Evolutionary conservation across 2,113 vertebrate genomes (phyloP).

Genomic region (Platichthys stellatus): DNA sequence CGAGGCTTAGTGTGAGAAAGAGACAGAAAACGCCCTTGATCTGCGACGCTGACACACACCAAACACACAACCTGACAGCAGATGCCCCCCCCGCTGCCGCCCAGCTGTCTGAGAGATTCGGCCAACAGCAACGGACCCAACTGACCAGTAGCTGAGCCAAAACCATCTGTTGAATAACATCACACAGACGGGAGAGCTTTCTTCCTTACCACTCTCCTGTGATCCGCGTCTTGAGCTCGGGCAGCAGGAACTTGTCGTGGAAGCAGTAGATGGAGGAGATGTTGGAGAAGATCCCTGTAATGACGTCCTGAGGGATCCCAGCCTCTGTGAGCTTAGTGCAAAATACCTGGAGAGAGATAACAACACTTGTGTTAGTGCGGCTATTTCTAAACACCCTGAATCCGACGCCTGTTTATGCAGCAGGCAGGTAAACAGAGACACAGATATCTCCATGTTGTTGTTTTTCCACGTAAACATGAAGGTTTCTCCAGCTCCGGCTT

Average conservation of each 20-base stretch:
- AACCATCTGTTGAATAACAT: not conserved
- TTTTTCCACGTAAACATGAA: not conserved
- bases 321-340: slow-evolving; percentile 91
- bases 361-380: not conserved
- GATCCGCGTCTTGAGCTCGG: slow-evolving; percentile 92
- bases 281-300: slow-evolving; percentile 97
- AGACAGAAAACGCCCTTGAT: slow-evolving; percentile 18
- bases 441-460: slow-evolving; percentile 3
- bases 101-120: slow-evolving; percentile 36
- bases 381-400: slow-evolving; percentile 7
- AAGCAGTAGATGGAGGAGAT: slow-evolving; percentile 98
- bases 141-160: not conserved
- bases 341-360: slow-evolving; percentile 86
- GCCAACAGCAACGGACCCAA: slow-evolving; percentile 19
- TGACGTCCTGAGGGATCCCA: slow-evolving; percentile 90
- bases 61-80: slow-evolving; percentile 18
- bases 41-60: slow-evolving; percentile 22
- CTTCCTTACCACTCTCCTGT: slow-evolving; percentile 91
- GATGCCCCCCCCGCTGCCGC: not conserved
- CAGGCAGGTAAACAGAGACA: slow-evolving; percentile 30
- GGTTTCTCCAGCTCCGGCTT: not conserved
- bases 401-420: not conserved
- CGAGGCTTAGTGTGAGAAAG: slow-evolving; percentile 41
- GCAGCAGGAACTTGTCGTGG: slow-evolving; percentile 95
- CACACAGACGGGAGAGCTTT: slow-evolving; percentile 1